Evolutionary conservation across 1,140 invertebrate genomes (phyloP).

Genomic region (Sweltsa coloradensis): DNA sequence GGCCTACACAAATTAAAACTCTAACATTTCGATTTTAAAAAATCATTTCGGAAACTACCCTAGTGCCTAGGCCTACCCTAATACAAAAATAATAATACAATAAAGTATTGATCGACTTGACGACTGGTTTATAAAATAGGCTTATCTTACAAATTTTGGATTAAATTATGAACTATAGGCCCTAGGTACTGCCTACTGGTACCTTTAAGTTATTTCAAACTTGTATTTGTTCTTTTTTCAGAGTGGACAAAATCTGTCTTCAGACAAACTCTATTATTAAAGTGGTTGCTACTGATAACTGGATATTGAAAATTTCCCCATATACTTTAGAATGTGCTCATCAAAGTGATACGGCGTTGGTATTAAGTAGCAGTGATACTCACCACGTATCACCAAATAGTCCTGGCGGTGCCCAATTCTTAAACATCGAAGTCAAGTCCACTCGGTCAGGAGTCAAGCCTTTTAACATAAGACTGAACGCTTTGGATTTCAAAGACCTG

Average conservation of each 20-base stretch:
- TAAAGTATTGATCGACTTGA: too few relatives aligned
- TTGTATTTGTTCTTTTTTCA: too few relatives aligned
- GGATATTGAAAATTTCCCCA: conserved; percentile 75
- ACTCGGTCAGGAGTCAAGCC: conserved; percentile 35
- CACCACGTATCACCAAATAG: conserved; percentile 48
- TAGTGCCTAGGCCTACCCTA: too few relatives aligned
- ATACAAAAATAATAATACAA: too few relatives aligned
- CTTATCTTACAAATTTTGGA: too few relatives aligned
- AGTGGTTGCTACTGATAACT: conserved; percentile 70
- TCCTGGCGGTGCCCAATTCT: conserved; percentile 56
- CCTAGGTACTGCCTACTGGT: too few relatives aligned
- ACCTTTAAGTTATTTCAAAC: too few relatives aligned
- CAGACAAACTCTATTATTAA: conserved; percentile 51
- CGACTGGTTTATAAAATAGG: too few relatives aligned
- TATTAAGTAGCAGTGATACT: conserved; percentile 58
- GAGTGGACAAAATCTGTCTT: conserved; percentile 62
- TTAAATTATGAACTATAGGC: too few relatives aligned
- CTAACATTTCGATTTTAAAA: too few relatives aligned
- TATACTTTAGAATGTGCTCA: conserved; percentile 62
- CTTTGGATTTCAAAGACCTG: conserved; percentile 64
- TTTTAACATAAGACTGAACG: conserved; percentile 62
- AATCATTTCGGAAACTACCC: too few relatives aligned
- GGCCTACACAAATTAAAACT: too few relatives aligned
- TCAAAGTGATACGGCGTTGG: conserved; percentile 62
- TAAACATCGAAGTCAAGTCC: conserved; percentile 68